These are phyloP conservation scores for Syritta pipiens DNA, from an alignment of 2,888 invertebrate genomes.

Conservation along the genomic window DNA sequence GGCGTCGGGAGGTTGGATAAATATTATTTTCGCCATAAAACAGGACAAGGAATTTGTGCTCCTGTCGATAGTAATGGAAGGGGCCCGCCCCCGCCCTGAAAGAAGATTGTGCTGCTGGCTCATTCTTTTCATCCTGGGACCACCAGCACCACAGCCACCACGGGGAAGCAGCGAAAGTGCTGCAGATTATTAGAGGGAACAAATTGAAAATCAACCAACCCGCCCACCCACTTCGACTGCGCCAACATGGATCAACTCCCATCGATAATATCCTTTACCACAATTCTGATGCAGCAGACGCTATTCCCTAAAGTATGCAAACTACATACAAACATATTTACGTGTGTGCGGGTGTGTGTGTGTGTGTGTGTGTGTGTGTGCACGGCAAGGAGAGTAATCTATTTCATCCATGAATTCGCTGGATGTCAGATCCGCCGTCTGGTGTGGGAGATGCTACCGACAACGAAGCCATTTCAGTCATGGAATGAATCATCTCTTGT, in stretches of 20 bases:
- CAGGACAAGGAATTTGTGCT: constrained; percentile 48
- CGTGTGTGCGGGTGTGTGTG: background rate
- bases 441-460: constrained; percentile 21
- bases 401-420: constrained; percentile 47
- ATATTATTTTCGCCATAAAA: constrained; percentile 31
- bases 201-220: constrained; percentile 57
- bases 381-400: constrained; percentile 28
- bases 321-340: background rate
- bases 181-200: constrained; percentile 54
- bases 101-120: constrained; percentile 12
- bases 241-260: constrained; percentile 31
- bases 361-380: constrained; percentile 8
- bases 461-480: constrained; percentile 52
- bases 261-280: constrained; percentile 44
- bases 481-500: constrained; percentile 52
- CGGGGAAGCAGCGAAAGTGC: constrained; percentile 15
- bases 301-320: constrained; percentile 30
- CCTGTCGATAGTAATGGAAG: constrained; percentile 30
- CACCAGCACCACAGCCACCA: background rate
- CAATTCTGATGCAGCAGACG: constrained; percentile 31
- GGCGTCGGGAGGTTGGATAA: constrained; percentile 2
- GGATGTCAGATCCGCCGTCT: constrained; percentile 32
- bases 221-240: background rate
- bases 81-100: background rate
- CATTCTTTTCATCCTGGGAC: background rate